Evolutionary conservation across 2,797 vertebrate species (phyloP).

Genomic region (Leptatherina wallacei): DNA sequence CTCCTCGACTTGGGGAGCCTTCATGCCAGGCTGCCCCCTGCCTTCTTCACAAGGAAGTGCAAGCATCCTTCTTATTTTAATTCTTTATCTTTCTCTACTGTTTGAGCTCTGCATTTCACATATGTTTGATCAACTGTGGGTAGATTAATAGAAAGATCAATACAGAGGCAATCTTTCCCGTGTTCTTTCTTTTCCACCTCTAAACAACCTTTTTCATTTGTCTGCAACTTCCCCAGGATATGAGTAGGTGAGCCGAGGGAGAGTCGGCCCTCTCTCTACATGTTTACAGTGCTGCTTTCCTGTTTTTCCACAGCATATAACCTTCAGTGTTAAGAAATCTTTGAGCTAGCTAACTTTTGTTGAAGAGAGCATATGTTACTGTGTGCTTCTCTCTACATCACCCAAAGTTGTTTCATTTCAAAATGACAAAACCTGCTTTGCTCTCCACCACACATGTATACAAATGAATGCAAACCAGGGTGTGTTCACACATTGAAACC

Average conservation of each 20-base stretch:
- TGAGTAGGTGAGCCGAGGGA: conserved; percentile 38
- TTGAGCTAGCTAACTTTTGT: not conserved
- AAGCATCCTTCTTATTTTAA: not conserved
- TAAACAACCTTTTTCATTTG: conserved; percentile 35
- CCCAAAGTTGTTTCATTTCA: not conserved
- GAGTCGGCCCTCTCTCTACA: conserved; percentile 2
- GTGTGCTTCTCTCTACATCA: not conserved
- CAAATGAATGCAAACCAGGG: conserved; percentile 56
- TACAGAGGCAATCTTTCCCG: not conserved
- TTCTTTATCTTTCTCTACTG: not conserved
- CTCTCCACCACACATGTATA: conserved; percentile 33
- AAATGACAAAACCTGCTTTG: conserved; percentile 10
- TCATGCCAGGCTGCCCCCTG: conserved; percentile 82
- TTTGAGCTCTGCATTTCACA: conserved; percentile 3
- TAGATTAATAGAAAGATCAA: conserved; percentile 6
- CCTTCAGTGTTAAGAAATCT: conserved; percentile 20
- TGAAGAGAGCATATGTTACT: not conserved
- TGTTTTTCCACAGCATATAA: conserved; percentile 51
- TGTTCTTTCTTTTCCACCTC: conserved; percentile 13
- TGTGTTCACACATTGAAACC: conserved; percentile 62
- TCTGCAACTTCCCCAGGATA: conserved; percentile 40
- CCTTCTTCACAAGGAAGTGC: conserved; percentile 54
- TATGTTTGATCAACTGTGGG: not conserved
- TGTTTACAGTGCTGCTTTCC: conserved; percentile 54
- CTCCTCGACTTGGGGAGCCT: conserved; percentile 37